Conservation (phyloP, 2,113 vertebrate genomes). For the Numenius arquata region DNA sequence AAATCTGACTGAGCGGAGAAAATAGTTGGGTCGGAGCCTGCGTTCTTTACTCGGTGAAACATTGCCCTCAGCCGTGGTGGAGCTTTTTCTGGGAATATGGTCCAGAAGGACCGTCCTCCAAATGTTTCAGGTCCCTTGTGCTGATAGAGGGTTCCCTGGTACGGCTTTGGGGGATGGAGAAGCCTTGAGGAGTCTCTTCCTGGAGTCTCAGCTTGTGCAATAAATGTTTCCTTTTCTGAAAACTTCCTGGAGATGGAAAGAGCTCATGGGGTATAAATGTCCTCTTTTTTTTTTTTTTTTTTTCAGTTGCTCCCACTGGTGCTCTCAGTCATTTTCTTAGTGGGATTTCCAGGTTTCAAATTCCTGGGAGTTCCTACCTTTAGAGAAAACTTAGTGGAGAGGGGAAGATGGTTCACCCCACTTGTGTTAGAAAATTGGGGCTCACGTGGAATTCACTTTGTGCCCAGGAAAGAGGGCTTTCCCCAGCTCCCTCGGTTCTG, state of each 20-base stretch:
- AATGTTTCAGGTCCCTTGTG: accelerated
- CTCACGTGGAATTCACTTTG: accelerated
- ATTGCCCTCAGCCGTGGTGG: accelerated
- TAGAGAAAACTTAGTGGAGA: not conserved
- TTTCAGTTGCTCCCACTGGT: not conserved
- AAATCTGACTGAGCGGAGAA: not conserved
- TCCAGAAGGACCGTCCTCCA: not conserved
- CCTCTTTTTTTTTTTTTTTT: not conserved
- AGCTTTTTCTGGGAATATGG: not conserved
- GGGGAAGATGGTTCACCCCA: not conserved
- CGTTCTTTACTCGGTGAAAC: not conserved
- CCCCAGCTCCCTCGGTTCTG: not conserved
- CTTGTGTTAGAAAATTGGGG: not conserved
- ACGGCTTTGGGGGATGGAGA: not conserved
- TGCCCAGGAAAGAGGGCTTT: not conserved
- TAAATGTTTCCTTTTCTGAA: not conserved
- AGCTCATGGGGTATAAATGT: accelerated
- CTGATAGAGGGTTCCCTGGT: not conserved
- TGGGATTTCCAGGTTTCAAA: not conserved
- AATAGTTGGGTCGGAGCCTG: not conserved
- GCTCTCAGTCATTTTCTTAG: not conserved
- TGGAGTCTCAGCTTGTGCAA: not conserved
- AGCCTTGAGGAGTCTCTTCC: not conserved
- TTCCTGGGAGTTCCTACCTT: not conserved
- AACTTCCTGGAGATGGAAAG: not conserved